These are phyloP conservation scores for Microcebus tavaratra DNA, from an alignment of 2,113 vertebrate species.

Conservation along the genomic window DNA sequence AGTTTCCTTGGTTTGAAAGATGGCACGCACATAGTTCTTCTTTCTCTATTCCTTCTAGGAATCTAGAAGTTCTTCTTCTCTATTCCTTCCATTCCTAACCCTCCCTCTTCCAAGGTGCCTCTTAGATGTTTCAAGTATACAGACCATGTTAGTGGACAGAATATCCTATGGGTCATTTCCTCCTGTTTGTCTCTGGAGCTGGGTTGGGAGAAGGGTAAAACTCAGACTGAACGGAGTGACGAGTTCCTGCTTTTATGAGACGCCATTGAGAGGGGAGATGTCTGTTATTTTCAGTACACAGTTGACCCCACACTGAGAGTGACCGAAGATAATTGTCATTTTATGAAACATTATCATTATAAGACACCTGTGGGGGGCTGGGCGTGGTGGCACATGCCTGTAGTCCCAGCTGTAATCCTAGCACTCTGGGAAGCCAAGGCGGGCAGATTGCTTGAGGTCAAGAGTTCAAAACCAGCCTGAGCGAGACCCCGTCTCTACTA, in stretches of 20 bases:
- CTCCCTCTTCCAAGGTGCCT: neutral
- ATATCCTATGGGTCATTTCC: neutral
- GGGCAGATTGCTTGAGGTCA: too few relatives aligned
- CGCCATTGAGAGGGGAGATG: neutral
- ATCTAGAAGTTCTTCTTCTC: neutral
- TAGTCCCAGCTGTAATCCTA: too few relatives aligned
- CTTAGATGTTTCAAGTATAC: neutral
- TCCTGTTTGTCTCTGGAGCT: constrained; percentile 23
- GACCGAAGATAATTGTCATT: neutral
- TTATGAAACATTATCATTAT: constrained; percentile 16
- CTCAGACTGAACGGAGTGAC: neutral
- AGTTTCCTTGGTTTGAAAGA: constrained; percentile 12
- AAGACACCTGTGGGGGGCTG: neutral
- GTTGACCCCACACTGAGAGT: neutral
- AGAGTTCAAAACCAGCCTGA: too few relatives aligned
- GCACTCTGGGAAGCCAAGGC: too few relatives aligned
- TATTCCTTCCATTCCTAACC: neutral
- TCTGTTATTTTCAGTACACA: constrained; percentile 22
- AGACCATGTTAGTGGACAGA: neutral
- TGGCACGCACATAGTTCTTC: neutral
- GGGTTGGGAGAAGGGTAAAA: neutral
- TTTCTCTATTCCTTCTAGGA: neutral
- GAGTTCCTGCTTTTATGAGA: constrained; percentile 26
- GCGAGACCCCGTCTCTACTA: too few relatives aligned
- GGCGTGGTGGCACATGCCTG: too few relatives aligned